Evolutionary conservation across 2,888 invertebrate species (phyloP), one percentile per base, ranked within the genome.

Genomic region (Hyposoter dolosus): DNA sequence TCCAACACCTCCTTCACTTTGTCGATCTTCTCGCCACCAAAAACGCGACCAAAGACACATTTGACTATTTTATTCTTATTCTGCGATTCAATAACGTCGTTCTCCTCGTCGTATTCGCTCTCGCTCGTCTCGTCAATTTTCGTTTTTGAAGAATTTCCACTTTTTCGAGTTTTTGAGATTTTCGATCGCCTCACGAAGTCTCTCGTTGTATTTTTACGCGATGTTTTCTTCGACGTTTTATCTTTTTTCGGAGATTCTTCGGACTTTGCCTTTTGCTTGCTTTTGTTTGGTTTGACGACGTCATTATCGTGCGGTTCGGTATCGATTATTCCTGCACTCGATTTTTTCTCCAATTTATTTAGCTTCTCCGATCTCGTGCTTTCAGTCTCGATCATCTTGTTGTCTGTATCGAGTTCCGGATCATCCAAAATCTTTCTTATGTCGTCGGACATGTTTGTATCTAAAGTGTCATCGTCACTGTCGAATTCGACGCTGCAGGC

Each of bases 31-130:
- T 94, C 94, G 15, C 92, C 90, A 0, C 89, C 90, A 35, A 94
- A 93, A 0, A 92, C 93, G 19, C 94, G 90, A 0, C 93, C 94
- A 32, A 94, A 94, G 0, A 94, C 94, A 53, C 93, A 92, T 23
- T 93, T 92, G 0, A 94, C 93, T 7, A 94, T 94, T 68, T 93
- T 93, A 40, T 88, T 91, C 65, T 94, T 94, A 66, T 90, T 92
- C 65, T 89, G 90, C 0, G 89, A 87, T 43, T 88, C 89, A 5
- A 65, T 80, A 6, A 86, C 89, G 12, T 90, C 90, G 7, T 86
- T 86, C 9, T 85, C 79, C 32, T 87, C 88, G 35, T 87, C 87
- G 66, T 83, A 66, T 32, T 93, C 94, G 17, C 83, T 88, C 3
- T 93, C 93, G 68, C 92, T 93, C 6, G 81, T 86, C 2, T 89